Conservation (phyloP, 2,113 vertebrate species). For the Apaloderma vittatum region DNA sequence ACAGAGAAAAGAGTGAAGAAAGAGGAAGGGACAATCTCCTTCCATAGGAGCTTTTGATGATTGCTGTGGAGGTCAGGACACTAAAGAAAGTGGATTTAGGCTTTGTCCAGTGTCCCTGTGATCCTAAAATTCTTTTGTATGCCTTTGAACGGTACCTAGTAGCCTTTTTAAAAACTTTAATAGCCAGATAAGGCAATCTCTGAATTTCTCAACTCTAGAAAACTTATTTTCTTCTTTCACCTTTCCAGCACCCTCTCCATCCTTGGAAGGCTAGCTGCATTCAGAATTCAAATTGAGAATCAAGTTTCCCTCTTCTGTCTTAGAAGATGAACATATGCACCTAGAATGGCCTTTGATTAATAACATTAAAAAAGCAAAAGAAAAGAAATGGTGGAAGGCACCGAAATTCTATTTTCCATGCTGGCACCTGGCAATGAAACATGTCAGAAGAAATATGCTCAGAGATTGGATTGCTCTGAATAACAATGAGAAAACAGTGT, state of each 20-base stretch:
- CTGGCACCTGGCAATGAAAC: conserved; percentile 10
- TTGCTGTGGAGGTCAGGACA: neutral
- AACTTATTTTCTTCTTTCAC: neutral
- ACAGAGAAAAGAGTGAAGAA: too few species aligned
- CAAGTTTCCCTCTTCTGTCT: neutral
- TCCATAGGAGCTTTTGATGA: neutral
- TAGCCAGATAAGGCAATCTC: neutral
- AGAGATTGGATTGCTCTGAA: neutral
- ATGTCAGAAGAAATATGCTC: neutral
- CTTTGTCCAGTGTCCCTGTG: neutral
- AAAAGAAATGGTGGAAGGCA: conserved; percentile 15
- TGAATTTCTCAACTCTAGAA: neutral
- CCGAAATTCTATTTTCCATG: conserved; percentile 15
- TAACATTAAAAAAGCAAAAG: neutral
- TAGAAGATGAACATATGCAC: neutral
- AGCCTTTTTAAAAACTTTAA: neutral
- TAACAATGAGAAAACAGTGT: conserved; percentile 10
- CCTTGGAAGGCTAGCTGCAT: neutral
- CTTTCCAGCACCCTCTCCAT: neutral
- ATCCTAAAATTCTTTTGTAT: neutral
- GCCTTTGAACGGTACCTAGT: neutral
- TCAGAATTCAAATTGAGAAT: neutral
- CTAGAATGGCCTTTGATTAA: conserved; percentile 32
- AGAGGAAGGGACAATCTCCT: neutral
- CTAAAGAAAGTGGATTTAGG: neutral